Base-by-base conservation (phyloP, 2,113 vertebrate species). In the Bathybates hornii region DNA sequence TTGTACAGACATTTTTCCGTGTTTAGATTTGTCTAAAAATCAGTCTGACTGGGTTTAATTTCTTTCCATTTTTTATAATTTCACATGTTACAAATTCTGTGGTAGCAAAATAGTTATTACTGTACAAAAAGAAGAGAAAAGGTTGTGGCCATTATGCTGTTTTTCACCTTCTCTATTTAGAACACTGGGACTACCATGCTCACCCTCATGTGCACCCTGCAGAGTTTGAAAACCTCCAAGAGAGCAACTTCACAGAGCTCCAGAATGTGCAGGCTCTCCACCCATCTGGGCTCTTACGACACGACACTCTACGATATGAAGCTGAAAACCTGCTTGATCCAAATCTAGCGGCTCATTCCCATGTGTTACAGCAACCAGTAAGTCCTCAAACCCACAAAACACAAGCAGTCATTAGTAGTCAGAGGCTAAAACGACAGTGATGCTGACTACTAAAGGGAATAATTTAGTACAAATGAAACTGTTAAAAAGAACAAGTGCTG, bases 201-300 rank as follows among this genome's bases (percentile, higher is more conserved):
- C 95, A 96, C 66, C 88, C 93, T 63, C 97, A 97, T 29, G 95
- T 97, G 16, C 95, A 98, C 93, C 95, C 97, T 79, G 96, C 89
- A 4, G 99, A 99, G 56, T 98, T 98, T 81, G 98, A 99, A 93
- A 97, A 93, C 91, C 97, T 99, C 54, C 94, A 97, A 3, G 98
- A 99, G 90, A 97, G 95, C 76, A 98, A 99, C 90, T 99, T 99
- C 95, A 99, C 99, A 7, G 99, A 99, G 86, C 96, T 99, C 85
- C 99, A 99, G 96, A 99, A 97, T 0, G 98, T 99, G 14, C 98
- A 97, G 92, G 95, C 98, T 16, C 97, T 98, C 0, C 98, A 98
- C 94, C 91, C 97, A 29, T 94, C 98, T 48, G 96, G 96, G 90
- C 96, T 99, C 32, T 88, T 96, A 59, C 89, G 95, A 34, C 93